A percentile compares a stretch with the other conserved stretches of the same genome.
These are phyloP conservation scores for Deilephila porcellus DNA, from an alignment of 2,888 invertebrate genomes.

Conservation along the genomic window DNA sequence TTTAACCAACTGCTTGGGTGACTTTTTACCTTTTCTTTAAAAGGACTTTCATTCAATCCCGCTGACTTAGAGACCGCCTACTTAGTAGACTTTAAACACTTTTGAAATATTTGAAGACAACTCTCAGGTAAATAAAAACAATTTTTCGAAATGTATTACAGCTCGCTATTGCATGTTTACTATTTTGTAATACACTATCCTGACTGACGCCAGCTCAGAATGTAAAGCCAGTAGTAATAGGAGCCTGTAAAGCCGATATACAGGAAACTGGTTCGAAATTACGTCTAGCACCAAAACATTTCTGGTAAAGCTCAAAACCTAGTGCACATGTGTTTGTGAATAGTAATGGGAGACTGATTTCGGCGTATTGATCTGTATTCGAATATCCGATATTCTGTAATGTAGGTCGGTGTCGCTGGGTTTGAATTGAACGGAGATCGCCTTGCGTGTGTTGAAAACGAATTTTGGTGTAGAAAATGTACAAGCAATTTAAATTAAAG, in stretches of 20 bases:
- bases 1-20: too few species aligned
- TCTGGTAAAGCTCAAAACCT: background rate
- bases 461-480: background rate
- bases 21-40: too few species aligned
- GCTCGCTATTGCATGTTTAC: too few species aligned
- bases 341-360: slow-evolving; percentile 7
- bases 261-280: background rate
- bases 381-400: slow-evolving; percentile 2
- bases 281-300: background rate
- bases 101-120: too few species aligned
- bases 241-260: background rate
- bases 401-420: background rate
- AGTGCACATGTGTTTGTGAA: slow-evolving; percentile 5
- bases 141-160: too few species aligned
- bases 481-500: background rate
- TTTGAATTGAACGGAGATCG: background rate
- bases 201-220: too few species aligned
- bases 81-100: too few species aligned
- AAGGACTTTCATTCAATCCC: too few species aligned
- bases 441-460: too few species aligned
- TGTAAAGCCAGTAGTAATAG: background rate
- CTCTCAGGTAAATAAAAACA: too few species aligned
- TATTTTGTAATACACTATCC: too few species aligned
- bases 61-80: too few species aligned
- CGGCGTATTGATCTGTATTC: slow-evolving; percentile 11